Percentiles rank a stretch among this genome's conserved stretches.
phyloP scores from a whole-genome alignment of 2,797 vertebrate species.

The Muraenolepis orangiensis region DNA sequence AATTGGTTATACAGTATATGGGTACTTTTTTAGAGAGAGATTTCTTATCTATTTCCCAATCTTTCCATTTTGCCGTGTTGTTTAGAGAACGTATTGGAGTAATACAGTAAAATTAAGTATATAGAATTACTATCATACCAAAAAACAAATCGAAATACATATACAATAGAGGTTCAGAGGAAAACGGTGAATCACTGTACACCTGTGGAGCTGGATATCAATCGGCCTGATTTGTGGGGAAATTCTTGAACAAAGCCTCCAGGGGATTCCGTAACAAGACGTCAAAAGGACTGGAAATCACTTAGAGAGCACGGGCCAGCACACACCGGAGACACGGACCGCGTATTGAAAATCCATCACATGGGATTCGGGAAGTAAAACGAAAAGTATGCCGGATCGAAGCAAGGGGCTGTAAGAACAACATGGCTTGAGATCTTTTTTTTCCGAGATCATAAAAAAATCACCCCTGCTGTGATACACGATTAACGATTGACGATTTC shows the following conservation, averaged over 20 bases:
- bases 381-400: conserved; percentile 28
- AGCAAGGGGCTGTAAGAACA: conserved; percentile 23
- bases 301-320: neutral
- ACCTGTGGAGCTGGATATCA: neutral
- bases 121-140: neutral
- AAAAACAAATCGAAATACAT: too few relatives aligned
- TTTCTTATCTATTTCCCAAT: neutral
- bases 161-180: neutral
- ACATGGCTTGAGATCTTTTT: conserved; percentile 21
- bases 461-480: conserved; percentile 18
- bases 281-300: conserved; percentile 7
- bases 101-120: too few relatives aligned
- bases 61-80: neutral
- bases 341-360: conserved; percentile 27
- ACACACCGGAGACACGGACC: neutral
- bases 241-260: conserved; percentile 1
- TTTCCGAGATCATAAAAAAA: conserved; percentile 26
- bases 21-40: neutral
- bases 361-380: conserved; percentile 19
- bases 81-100: too few relatives aligned
- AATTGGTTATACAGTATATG: neutral
- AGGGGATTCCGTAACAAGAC: conserved; percentile 9
- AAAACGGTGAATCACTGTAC: conserved; percentile 25
- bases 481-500: too few relatives aligned
- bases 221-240: conserved; percentile 23